Base-by-base conservation (phyloP, 2,888 invertebrate genomes). In the Lepetodrilus schrolli region DNA sequence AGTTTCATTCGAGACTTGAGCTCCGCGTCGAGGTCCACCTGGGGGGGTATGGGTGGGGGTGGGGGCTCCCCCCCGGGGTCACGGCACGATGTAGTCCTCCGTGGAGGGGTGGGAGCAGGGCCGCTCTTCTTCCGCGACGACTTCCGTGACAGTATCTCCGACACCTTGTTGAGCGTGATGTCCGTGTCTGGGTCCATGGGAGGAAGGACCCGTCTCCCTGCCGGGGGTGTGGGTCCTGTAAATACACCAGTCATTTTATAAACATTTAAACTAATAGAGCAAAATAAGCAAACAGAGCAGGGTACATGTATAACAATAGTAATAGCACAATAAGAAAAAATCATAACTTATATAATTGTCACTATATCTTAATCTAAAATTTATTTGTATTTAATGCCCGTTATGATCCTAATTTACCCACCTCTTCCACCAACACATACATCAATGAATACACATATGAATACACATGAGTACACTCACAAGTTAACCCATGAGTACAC, bases 21-120 rank as follows among this genome's bases (percentile, higher is more conserved):
- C 74, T 87, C 87, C 21, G 80, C 76, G 51, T 87, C 86, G 58
- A 84, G 78, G 30, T 81, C 81, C n/a, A 73, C 72, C 17, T 76
- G 74, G 10, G 75, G 78, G 7, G 71, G 38, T 20, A 73, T 75
- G n/a, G 4, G 43, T 83, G 23, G 84, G 75, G 74, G 84, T 84
- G 43, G 81, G 49, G 79, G 76, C 23, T 80, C 82, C 21, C 71
- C 72, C 2, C 70, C 69, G 17, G 76, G 81, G 10, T 87, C 87
- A 49, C 83, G 84, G 92, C 95, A 96, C 70, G 96, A 96, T 91
- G 95, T 95, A 81, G 98, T 98, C 84, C 98, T 93, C 91, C 97
- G 97, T 21, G 96, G 95, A 51, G 98, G 98, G 34, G 97, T 97
- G 88, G 84, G 84, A 21, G 84, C 84, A 10, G 82, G 78, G 7